Base-by-base conservation (phyloP, 2,888 invertebrate genomes). In the Rhagium mordax region DNA sequence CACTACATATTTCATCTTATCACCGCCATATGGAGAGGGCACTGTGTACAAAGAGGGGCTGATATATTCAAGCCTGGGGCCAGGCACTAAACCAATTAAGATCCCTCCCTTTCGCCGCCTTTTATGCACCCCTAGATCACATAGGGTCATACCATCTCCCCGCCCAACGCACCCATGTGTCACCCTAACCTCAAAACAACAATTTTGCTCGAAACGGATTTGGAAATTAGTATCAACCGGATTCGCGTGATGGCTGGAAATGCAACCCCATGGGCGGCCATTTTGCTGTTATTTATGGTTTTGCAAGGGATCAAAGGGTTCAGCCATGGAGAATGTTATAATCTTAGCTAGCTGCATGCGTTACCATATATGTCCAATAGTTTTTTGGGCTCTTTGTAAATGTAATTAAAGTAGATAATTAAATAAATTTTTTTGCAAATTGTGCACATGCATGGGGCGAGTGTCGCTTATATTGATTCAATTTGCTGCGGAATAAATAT, bases 41-140 rank as follows among this genome's bases (percentile, higher is more conserved):
- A 68, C 69, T 70, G 74, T 78, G 78, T 81, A 79, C 79, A 78
- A 77, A 78, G 76, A 51, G 72, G 79, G 80, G 80, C 77, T 79
- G 80, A 77, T 79, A 72, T 77, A 72, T 74, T 74, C 70, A 74
- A 75, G 73, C 77, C 78, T 75, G 15, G 70, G 74, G 74, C 74
- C 16, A 72, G n/a, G 72, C 75, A 78, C 81, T 80, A 80, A 82
- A 80, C 81, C 81, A 82, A 84, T 83, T 84, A 83, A 81, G 77
- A 77, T 79, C 81, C 81, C 82, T 80, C 79, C 81, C 76, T 78
- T 74, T 68, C 71, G 78, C 77, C 79, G 79, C 81, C 81, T 81
- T 74, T 78, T 64, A 67, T 73, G 77, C 74, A 80, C 78, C 79
- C 78, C 72, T 78, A 51, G 72, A 72, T 79, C 76, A 73, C 74